These are phyloP conservation scores for Acleris cristana DNA, from an alignment of 2,888 invertebrate genomes.

Conservation along the genomic window DNA sequence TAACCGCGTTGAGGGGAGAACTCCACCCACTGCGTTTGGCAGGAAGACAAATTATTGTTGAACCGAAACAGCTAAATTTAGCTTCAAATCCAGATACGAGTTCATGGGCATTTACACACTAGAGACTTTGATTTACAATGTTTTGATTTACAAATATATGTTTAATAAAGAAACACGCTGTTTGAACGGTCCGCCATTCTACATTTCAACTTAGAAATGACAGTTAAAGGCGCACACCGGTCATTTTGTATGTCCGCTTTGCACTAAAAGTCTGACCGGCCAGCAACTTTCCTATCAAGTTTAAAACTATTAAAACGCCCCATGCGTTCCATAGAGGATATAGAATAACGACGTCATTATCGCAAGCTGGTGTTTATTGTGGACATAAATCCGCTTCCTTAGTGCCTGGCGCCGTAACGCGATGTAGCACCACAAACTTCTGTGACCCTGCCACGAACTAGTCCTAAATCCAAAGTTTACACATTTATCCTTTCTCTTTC, in stretches of 20 bases:
- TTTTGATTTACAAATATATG: slow-evolving; percentile 21
- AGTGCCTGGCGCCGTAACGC: slow-evolving; percentile 7
- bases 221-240: background rate
- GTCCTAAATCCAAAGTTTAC: no score
- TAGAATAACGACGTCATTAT: slow-evolving; percentile 33
- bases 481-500: no score
- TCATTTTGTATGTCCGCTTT: slow-evolving; percentile 1
- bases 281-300: slow-evolving; percentile 10
- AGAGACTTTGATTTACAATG: slow-evolving; percentile 28
- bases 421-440: slow-evolving; percentile 15
- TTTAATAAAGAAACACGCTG: background rate
- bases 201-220: background rate
- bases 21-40: slow-evolving; percentile 28
- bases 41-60: slow-evolving; percentile 37
- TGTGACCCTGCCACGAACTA: slow-evolving; percentile 7
- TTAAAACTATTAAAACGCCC: slow-evolving; percentile 20
- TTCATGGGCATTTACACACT: slow-evolving; percentile 28
- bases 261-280: slow-evolving; percentile 16
- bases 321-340: slow-evolving; percentile 27
- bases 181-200: background rate
- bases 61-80: slow-evolving; percentile 35
- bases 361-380: slow-evolving; percentile 27
- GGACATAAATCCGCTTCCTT: slow-evolving; percentile 30
- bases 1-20: slow-evolving; percentile 24
- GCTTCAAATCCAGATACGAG: slow-evolving; percentile 31